phyloP scores from a whole-genome alignment of 2,113 vertebrate species.

The Illadopsis cleaveri region DNA sequence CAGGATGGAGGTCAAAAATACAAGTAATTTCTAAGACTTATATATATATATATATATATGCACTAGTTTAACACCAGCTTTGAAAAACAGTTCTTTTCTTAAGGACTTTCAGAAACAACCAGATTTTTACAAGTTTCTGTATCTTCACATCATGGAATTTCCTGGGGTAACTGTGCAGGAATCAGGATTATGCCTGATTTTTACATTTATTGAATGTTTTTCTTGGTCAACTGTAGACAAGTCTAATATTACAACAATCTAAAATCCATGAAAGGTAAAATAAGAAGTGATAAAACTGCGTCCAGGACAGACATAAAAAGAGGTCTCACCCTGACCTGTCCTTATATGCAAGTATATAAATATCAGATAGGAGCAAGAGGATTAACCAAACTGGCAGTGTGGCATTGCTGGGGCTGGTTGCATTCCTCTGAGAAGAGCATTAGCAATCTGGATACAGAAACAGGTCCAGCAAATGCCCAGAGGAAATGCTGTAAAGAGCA shows the following conservation, averaged over 20 bases:
- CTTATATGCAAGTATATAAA: accelerated
- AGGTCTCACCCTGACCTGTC: background rate
- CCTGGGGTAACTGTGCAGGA: background rate
- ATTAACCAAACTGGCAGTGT: background rate
- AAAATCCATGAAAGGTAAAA: background rate
- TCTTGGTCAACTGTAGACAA: background rate
- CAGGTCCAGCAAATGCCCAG: background rate
- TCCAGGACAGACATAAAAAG: background rate
- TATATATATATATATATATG: background rate
- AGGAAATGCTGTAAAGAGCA: background rate
- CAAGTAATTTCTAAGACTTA: background rate
- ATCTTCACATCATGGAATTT: background rate
- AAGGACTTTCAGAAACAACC: background rate
- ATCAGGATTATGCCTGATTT: background rate
- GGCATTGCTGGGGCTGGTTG: background rate
- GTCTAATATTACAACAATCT: background rate
- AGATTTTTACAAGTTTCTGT: background rate
- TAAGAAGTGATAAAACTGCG: background rate
- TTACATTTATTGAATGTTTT: background rate
- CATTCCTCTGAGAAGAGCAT: background rate
- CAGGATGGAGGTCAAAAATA: background rate
- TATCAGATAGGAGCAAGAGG: background rate
- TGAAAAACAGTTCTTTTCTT: background rate
- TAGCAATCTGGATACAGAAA: background rate
- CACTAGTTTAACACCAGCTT: background rate